A percentile compares a stretch with the other conserved stretches of the same genome.
phyloP scores from a whole-genome alignment of 2,888 invertebrate species.

The Agrotis clavis region DNA sequence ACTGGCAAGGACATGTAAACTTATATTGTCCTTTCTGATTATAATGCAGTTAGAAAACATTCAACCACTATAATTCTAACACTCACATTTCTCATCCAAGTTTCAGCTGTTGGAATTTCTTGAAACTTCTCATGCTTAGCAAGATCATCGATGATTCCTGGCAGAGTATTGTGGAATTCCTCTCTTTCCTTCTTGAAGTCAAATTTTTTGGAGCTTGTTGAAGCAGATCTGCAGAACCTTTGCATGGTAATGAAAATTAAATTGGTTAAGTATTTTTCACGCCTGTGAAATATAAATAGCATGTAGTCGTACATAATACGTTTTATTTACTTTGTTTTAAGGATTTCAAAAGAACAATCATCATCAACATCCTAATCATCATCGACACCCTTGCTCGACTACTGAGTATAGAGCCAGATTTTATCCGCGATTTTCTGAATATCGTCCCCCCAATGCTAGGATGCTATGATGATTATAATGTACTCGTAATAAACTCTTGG shows the following conservation, averaged over 20 bases:
- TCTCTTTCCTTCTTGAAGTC: constrained; percentile 54
- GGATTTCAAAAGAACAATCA: no score
- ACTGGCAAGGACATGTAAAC: no score
- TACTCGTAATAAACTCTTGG: no score
- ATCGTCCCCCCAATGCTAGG: no score
- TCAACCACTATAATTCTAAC: not conserved
- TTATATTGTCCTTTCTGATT: no score
- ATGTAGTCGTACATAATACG: not conserved
- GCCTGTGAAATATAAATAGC: constrained; percentile 3
- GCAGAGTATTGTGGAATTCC: constrained; percentile 54
- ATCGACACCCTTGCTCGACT: no score
- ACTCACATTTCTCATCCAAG: constrained; percentile 68
- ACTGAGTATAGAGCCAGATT: no score
- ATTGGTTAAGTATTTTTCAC: not conserved
- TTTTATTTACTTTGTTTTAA: not conserved
- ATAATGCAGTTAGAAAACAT: not conserved
- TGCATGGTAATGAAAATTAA: constrained; percentile 38
- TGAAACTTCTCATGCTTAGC: constrained; percentile 58
- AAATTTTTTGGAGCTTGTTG: constrained; percentile 32
- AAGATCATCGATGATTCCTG: constrained; percentile 57
- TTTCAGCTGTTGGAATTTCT: constrained; percentile 58
- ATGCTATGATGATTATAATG: no score
- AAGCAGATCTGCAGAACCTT: constrained; percentile 16
- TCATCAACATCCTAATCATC: no score
- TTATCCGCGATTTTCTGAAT: no score